A percentile compares a stretch with the other conserved stretches of the same genome.
Evolutionary conservation across 92 coral and sea anemone genomes (phyloP).

Genomic region (Umimayanthus chanpuru): DNA sequence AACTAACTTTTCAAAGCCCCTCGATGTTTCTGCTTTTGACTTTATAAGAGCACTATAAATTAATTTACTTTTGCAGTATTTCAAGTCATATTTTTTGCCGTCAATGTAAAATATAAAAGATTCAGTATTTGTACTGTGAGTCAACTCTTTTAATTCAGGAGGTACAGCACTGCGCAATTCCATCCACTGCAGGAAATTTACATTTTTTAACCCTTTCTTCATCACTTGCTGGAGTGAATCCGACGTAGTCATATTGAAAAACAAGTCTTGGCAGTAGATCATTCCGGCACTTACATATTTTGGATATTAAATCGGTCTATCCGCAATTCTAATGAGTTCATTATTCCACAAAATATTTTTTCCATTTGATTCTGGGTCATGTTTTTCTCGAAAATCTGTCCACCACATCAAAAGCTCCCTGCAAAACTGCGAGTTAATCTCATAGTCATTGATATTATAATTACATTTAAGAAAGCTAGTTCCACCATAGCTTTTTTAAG

Average conservation of each 20-base stretch:
- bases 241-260: slow-evolving; percentile 12
- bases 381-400: too few relatives aligned
- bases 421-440: slow-evolving; percentile 34
- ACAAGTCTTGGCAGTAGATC: slow-evolving; percentile 21
- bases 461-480: slow-evolving; percentile 33
- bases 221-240: slow-evolving; percentile 28
- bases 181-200: slow-evolving; percentile 19
- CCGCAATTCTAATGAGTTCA: slow-evolving; percentile 17
- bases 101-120: background rate
- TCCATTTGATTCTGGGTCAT: slow-evolving; percentile 28
- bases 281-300: slow-evolving; percentile 19
- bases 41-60: slow-evolving; percentile 15
- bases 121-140: background rate
- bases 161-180: background rate
- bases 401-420: slow-evolving; percentile 32
- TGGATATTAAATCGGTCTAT: slow-evolving; percentile 21
- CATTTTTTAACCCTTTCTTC: slow-evolving; percentile 1
- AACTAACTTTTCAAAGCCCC: background rate
- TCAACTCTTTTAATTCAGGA: background rate
- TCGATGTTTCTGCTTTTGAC: too few relatives aligned
- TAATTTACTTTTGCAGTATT: slow-evolving; percentile 10
- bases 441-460: slow-evolving; percentile 11
- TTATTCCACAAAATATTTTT: too few relatives aligned
- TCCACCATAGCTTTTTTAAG: slow-evolving; percentile 39
- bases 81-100: background rate